Percentiles rank a stretch among this genome's conserved stretches.
These are phyloP conservation scores for Drymonia ruficornis DNA, from an alignment of 2,888 invertebrate species.

Conservation along the genomic window DNA sequence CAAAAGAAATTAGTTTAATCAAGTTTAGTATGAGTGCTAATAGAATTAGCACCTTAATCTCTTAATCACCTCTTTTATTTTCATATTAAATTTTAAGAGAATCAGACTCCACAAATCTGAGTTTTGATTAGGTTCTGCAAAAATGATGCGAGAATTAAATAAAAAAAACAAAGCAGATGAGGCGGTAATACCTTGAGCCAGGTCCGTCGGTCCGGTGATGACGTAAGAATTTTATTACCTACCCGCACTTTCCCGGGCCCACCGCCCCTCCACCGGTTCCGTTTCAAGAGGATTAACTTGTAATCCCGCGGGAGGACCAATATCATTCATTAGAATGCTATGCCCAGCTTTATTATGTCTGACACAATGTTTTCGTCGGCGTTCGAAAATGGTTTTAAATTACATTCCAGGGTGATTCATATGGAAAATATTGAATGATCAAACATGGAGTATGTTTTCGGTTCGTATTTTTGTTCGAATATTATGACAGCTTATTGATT, in stretches of 20 bases:
- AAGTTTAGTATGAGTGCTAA: too few relatives aligned
- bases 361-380: slow-evolving; percentile 55
- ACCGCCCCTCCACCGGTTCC: slow-evolving; percentile 48
- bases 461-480: background rate
- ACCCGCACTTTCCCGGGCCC: slow-evolving; percentile 40
- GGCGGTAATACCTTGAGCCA: slow-evolving; percentile 62
- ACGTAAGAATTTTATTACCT: slow-evolving; percentile 79
- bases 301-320: slow-evolving; percentile 79
- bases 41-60: too few relatives aligned
- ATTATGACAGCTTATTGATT: background rate
- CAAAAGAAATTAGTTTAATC: too few relatives aligned
- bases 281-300: slow-evolving; percentile 81
- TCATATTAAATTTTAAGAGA: background rate
- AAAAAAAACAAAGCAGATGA: slow-evolving; percentile 61
- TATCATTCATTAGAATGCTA: slow-evolving; percentile 81
- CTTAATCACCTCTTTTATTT: too few relatives aligned
- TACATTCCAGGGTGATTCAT: slow-evolving; percentile 59
- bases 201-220: slow-evolving; percentile 59
- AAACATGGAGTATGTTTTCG: slow-evolving; percentile 13
- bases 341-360: slow-evolving; percentile 73
- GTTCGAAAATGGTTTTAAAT: slow-evolving; percentile 65
- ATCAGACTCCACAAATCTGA: slow-evolving; percentile 16
- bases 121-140: slow-evolving; percentile 37
- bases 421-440: slow-evolving; percentile 34
- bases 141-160: slow-evolving; percentile 49